Evolutionary conservation across 2,113 vertebrate species (phyloP).

Genomic region (Paradisaea rubra): DNA sequence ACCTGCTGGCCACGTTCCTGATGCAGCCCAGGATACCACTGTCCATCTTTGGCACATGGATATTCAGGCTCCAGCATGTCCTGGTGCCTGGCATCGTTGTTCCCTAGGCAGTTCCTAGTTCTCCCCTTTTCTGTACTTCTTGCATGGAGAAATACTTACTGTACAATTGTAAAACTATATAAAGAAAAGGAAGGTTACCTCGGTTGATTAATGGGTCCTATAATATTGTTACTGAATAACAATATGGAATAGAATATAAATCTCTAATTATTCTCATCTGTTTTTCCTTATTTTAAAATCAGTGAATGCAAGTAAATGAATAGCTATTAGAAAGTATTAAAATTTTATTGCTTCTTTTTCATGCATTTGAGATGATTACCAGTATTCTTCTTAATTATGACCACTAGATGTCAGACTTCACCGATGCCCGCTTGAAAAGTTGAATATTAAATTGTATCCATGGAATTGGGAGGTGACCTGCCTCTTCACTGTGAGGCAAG

Average conservation of each 20-base stretch:
- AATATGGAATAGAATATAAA: neutral
- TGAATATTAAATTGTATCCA: neutral
- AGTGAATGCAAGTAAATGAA: neutral
- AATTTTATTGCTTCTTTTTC: neutral
- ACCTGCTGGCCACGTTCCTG: neutral
- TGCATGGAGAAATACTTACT: neutral
- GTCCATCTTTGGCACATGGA: neutral
- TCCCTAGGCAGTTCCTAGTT: neutral
- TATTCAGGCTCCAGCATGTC: neutral
- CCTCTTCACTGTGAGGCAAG: neutral
- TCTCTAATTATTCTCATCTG: neutral
- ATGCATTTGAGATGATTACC: neutral
- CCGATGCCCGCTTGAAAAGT: neutral
- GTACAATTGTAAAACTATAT: neutral
- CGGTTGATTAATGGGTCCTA: neutral
- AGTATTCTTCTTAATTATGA: neutral
- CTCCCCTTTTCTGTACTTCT: neutral
- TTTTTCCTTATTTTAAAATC: neutral
- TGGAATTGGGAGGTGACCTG: neutral
- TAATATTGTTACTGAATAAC: neutral
- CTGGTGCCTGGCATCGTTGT: neutral
- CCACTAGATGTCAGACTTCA: conserved; percentile 36
- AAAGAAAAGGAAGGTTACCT: neutral
- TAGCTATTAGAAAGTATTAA: neutral
- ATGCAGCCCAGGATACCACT: neutral